Conservation (phyloP, 2,888 invertebrate species). For the Omphaloscelis lunosa region DNA sequence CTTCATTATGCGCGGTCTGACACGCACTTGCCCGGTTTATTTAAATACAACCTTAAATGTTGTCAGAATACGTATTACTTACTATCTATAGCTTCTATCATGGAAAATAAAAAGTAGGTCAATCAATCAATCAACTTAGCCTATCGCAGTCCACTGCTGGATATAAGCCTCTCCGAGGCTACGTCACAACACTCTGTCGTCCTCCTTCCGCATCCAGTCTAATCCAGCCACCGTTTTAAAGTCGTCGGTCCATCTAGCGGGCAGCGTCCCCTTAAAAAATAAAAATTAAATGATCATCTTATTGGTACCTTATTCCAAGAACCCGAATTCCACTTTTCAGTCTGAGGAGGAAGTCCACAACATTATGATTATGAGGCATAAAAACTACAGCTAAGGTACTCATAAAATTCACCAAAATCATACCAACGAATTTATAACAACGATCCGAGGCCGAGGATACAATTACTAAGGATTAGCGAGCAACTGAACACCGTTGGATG, state of each 20-base stretch:
- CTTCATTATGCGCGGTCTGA: too few species aligned
- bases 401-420: constrained; percentile 14
- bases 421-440: constrained; percentile 25
- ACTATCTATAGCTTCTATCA: background rate
- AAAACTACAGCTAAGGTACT: background rate
- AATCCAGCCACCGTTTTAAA: too few species aligned
- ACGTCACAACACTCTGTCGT: too few species aligned
- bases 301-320: background rate
- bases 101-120: background rate
- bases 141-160: too few species aligned
- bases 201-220: too few species aligned
- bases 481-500: constrained; percentile 17
- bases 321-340: background rate
- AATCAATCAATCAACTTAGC: too few species aligned
- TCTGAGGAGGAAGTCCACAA: background rate
- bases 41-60: too few species aligned
- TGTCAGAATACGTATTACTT: background rate
- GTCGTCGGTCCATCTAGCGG: too few species aligned
- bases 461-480: constrained; percentile 46
- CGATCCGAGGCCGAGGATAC: constrained; percentile 8
- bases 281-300: background rate
- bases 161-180: too few species aligned
- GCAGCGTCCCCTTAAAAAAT: too few species aligned
- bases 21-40: too few species aligned
- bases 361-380: background rate